A percentile compares a stretch with the other conserved stretches of the same genome.
These are phyloP conservation scores for Lepidurus arcticus DNA, from an alignment of 1,140 invertebrate species.

Conservation along the genomic window DNA sequence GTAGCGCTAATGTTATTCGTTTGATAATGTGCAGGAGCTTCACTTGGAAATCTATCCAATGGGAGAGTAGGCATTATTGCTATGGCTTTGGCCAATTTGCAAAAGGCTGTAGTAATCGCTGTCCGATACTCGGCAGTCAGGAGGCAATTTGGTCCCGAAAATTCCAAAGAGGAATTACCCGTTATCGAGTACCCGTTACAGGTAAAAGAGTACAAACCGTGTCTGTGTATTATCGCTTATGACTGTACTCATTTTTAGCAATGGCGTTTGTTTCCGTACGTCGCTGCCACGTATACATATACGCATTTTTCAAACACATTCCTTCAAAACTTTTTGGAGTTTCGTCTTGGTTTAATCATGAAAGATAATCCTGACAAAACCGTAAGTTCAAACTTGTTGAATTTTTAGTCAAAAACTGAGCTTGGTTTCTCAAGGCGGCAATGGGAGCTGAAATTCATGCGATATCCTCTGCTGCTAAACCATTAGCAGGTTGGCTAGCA, in stretches of 20 bases:
- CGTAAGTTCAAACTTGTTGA: constrained; percentile 23
- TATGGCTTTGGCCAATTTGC: constrained; percentile 64
- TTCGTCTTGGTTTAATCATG: constrained; percentile 47
- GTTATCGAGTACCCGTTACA: constrained; percentile 88
- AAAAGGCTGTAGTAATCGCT: constrained; percentile 71
- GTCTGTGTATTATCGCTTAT: not conserved
- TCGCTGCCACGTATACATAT: constrained; percentile 73
- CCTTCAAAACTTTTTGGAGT: constrained; percentile 49
- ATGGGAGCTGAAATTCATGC: constrained; percentile 84
- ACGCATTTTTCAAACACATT: constrained; percentile 63
- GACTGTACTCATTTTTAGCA: constrained; percentile 53
- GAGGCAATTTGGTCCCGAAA: constrained; percentile 74
- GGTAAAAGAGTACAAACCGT: constrained; percentile 39
- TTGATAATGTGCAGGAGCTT: constrained; percentile 51
- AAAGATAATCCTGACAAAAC: constrained; percentile 34
- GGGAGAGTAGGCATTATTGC: constrained; percentile 68
- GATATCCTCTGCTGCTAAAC: constrained; percentile 80
- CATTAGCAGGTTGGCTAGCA: constrained; percentile 74
- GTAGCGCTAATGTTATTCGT: no score
- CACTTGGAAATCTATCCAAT: constrained; percentile 75
- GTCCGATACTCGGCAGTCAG: constrained; percentile 83
- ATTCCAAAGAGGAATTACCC: constrained; percentile 60
- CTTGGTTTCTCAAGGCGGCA: constrained; percentile 48
- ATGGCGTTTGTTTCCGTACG: constrained; percentile 82
- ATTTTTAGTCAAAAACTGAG: not conserved